Evolutionary conservation across 2,888 invertebrate species (phyloP).

Genomic region (Cheilosia variabilis): DNA sequence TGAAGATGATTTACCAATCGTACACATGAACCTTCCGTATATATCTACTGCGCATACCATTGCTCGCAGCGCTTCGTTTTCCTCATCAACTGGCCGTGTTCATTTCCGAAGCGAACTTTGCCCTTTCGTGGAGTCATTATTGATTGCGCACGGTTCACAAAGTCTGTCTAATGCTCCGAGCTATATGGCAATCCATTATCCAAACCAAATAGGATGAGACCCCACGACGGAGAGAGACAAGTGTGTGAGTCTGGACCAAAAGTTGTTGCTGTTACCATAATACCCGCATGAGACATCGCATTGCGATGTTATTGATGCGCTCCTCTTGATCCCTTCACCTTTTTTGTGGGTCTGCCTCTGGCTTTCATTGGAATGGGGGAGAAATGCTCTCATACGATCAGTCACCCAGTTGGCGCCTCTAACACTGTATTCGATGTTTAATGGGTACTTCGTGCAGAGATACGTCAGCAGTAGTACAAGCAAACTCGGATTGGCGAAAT

Average conservation of each 20-base stretch:
- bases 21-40: not conserved
- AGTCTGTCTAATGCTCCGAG: not conserved
- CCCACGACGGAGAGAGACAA: not conserved
- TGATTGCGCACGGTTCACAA: constrained; percentile 1
- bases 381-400: not conserved
- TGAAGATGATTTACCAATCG: constrained; percentile 1
- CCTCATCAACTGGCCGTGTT: not conserved
- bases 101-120: constrained; percentile 2
- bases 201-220: not conserved
- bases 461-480: too few relatives aligned
- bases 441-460: too few relatives aligned
- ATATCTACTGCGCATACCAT: not conserved
- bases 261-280: not conserved
- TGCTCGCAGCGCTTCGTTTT: not conserved
- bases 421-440: too few relatives aligned
- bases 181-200: not conserved
- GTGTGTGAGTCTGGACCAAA: not conserved
- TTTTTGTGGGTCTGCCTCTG: not conserved
- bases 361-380: not conserved
- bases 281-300: not conserved
- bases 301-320: not conserved
- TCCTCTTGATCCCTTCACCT: not conserved
- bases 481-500: too few relatives aligned
- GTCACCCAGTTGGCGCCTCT: too few relatives aligned
- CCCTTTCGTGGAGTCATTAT: constrained; percentile 5